Percentiles rank a stretch among this genome's conserved stretches.
phyloP scores from a whole-genome alignment of 2,113 vertebrate genomes.

The Percina caprodes region DNA sequence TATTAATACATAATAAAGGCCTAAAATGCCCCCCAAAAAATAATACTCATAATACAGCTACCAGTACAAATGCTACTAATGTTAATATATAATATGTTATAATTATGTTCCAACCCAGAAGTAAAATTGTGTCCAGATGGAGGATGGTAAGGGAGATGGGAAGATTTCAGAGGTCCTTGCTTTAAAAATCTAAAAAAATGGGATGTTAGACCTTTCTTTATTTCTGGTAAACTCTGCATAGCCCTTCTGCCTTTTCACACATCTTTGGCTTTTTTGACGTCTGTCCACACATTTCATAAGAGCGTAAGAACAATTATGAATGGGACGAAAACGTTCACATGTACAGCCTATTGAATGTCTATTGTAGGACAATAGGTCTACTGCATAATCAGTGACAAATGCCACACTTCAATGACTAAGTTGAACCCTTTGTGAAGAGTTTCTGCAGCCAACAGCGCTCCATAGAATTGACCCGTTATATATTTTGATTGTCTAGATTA shows the following conservation, averaged over 20 bases:
- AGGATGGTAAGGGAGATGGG: not conserved
- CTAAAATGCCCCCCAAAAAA: no score
- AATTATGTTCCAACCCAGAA: not conserved
- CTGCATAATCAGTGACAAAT: not conserved
- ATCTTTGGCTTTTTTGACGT: not conserved
- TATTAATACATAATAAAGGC: no score
- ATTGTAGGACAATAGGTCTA: not conserved
- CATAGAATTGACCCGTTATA: not conserved
- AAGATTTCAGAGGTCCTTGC: not conserved
- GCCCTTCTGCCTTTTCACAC: not conserved
- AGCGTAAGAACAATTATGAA: not conserved
- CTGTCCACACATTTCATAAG: not conserved
- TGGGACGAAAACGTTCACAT: not conserved
- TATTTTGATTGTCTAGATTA: not conserved
- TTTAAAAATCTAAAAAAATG: not conserved
- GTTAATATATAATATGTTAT: no score
- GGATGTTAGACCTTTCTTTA: not conserved
- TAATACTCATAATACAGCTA: not conserved
- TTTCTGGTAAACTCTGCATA: not conserved
- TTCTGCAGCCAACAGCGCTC: not conserved
- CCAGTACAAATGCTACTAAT: not conserved
- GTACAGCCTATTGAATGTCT: not conserved
- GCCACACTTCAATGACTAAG: not conserved
- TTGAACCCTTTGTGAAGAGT: not conserved
- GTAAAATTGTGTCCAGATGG: not conserved